Base-by-base conservation (phyloP, 2,113 vertebrate genomes). In the Tenebrosternarchus preto region DNA sequence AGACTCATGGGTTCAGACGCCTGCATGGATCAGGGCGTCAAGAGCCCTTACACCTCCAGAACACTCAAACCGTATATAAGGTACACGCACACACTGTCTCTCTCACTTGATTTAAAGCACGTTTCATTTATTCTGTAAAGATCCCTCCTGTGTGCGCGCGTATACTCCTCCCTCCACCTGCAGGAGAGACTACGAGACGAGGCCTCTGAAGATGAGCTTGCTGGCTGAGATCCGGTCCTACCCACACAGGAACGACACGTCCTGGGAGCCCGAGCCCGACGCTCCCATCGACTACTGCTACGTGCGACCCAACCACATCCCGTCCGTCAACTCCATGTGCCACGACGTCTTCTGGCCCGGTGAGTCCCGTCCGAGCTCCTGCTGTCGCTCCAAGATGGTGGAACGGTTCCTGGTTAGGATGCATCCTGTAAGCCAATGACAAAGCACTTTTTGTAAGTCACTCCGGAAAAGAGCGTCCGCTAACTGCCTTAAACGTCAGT, bases 261-360 rank as follows among this genome's bases (percentile, higher is more conserved):
- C 81, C 78, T 98, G 96, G 96, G 92, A 64, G 7, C 91, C 96
- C 0, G 93, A 95, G 76, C 87, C 94, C 0, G 94, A 94, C 1
- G 93, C 95, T 12, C 93, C 98, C 66, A 88, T 99, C 1, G 97
- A 99, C 91, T 99, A 98, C 91, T 98, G 97, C 92, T 99, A 99
- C 0, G 96, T 98, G 33, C 95, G 95, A 1, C 97, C 96, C 0
- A 95, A 95, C 91, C 97, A 99, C 92, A 98, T 99, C 85, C 96
- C 96, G 27, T 96, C 97, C 0, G 95, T 98, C 89, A 99, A 99
- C 87, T 95, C 97, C 22, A 97, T 99, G 95, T 99, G 97, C 87
- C 96, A 97, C 0, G 94, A 98, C 80, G 95, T 96, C 92, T 99
- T 98, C 91, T 98, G 98, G 97, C 97, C 97, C 81, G 97, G 97